Evolutionary conservation across 2,888 invertebrate genomes (phyloP).

Genomic region (Pandemis cinnamomeana): DNA sequence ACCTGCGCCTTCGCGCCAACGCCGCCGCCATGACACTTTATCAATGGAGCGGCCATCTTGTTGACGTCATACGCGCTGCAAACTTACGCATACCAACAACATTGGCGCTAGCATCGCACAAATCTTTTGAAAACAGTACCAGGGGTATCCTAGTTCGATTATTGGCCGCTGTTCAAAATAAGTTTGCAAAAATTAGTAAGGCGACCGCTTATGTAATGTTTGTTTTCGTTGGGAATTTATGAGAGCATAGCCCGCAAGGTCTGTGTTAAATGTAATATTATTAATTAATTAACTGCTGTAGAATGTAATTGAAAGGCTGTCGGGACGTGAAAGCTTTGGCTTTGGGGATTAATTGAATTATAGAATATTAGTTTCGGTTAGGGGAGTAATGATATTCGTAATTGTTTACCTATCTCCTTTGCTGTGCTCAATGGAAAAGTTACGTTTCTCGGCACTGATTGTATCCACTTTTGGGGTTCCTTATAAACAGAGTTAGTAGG

Average conservation of each 20-base stretch:
- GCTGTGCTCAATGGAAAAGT: neutral
- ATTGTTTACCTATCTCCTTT: neutral
- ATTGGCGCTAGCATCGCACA: slow-evolving; percentile 14
- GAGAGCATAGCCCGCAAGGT: slow-evolving; percentile 46
- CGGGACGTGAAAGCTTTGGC: slow-evolving; percentile 2
- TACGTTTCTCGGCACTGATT: too few relatives aligned
- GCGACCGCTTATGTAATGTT: slow-evolving; percentile 66
- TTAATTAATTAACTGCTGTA: slow-evolving; percentile 21
- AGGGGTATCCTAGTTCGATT: neutral
- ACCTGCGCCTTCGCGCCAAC: slow-evolving; percentile 60
- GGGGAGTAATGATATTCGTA: neutral
- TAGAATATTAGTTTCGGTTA: slow-evolving; percentile 11
- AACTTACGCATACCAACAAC: slow-evolving; percentile 10
- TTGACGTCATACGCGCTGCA: slow-evolving; percentile 70
- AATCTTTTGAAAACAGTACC: neutral
- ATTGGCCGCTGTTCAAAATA: slow-evolving; percentile 1
- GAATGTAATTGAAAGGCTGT: slow-evolving; percentile 14
- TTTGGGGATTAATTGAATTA: slow-evolving; percentile 14
- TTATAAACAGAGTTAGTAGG: too few relatives aligned
- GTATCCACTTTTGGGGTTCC: too few relatives aligned
- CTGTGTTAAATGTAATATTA: slow-evolving; percentile 25
- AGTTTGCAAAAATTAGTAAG: slow-evolving; percentile 48
- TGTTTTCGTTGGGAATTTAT: slow-evolving; percentile 68
- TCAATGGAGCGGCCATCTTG: slow-evolving; percentile 79
- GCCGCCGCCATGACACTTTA: slow-evolving; percentile 64